Evolutionary conservation across 2,888 invertebrate species (phyloP).

Genomic region (Stomorhina lunata): DNA sequence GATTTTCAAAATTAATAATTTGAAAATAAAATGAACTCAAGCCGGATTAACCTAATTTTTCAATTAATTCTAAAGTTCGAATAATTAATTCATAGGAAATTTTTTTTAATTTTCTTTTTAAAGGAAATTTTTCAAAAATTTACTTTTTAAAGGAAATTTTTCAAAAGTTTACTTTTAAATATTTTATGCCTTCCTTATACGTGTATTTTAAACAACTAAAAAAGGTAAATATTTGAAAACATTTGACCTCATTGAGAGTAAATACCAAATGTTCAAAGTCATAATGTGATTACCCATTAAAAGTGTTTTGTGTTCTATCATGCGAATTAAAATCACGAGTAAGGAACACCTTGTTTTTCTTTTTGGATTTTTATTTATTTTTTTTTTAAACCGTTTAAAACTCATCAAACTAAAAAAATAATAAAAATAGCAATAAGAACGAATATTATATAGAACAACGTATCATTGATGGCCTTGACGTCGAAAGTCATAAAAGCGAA

Average conservation of each 20-base stretch:
- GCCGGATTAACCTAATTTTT: no score
- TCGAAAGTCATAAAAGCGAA: constrained; percentile 67
- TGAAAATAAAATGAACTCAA: no score
- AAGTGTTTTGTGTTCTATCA: constrained; percentile 26
- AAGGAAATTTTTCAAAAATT: no score
- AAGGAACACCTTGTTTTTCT: constrained; percentile 35
- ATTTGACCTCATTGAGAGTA: background rate
- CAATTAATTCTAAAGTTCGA: no score
- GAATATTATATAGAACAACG: constrained; percentile 9
- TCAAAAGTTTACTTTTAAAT: no score
- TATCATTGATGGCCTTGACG: constrained; percentile 52
- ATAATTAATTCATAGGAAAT: no score
- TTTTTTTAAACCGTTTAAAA: constrained; percentile 23
- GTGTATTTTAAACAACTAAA: no score
- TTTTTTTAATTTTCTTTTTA: no score
- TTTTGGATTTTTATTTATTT: background rate
- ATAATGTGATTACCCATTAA: background rate
- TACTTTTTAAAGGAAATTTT: no score
- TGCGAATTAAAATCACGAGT: constrained; percentile 47
- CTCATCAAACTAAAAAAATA: background rate
- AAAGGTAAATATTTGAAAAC: background rate
- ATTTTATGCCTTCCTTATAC: no score
- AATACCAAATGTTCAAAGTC: background rate
- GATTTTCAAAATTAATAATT: no score
- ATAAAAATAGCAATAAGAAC: constrained; percentile 25